Conservation (phyloP, 2,888 invertebrate genomes). For the Cryptus armator region DNA sequence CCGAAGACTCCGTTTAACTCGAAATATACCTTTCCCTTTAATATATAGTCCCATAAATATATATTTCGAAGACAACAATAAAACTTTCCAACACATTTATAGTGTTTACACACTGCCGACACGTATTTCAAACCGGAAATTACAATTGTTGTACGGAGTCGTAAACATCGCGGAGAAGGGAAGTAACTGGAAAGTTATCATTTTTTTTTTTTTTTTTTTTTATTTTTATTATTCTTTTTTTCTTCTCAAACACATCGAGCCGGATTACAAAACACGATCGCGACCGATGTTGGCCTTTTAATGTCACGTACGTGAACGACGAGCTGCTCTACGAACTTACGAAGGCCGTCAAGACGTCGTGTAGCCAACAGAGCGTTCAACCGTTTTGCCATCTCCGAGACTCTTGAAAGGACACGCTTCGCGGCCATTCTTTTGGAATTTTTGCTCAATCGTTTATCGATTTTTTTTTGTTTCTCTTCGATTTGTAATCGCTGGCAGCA, state of each 20-base stretch:
- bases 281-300: conserved; percentile 39
- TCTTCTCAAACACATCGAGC: conserved; percentile 33
- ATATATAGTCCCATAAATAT: neutral
- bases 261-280: conserved; percentile 55
- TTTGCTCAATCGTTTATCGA: neutral
- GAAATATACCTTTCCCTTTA: neutral
- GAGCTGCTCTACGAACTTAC: conserved; percentile 9
- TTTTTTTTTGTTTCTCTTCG: neutral
- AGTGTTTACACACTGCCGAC: neutral
- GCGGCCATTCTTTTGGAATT: conserved; percentile 12
- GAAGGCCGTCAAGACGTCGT: conserved; percentile 23
- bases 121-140: conserved; percentile 53
- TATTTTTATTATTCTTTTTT: conserved; percentile 13
- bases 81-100: neutral
- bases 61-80: neutral
- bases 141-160: conserved; percentile 1
- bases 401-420: conserved; percentile 15
- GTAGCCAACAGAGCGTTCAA: conserved; percentile 38
- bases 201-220: neutral
- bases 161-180: conserved; percentile 12
- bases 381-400: conserved; percentile 13
- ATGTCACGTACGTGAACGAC: conserved; percentile 50
- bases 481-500: neutral
- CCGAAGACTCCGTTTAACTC: neutral
- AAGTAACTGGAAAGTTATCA: conserved; percentile 12